Evolutionary conservation across 2,797 vertebrate genomes (phyloP).

Genomic region (Ispidina picta): DNA sequence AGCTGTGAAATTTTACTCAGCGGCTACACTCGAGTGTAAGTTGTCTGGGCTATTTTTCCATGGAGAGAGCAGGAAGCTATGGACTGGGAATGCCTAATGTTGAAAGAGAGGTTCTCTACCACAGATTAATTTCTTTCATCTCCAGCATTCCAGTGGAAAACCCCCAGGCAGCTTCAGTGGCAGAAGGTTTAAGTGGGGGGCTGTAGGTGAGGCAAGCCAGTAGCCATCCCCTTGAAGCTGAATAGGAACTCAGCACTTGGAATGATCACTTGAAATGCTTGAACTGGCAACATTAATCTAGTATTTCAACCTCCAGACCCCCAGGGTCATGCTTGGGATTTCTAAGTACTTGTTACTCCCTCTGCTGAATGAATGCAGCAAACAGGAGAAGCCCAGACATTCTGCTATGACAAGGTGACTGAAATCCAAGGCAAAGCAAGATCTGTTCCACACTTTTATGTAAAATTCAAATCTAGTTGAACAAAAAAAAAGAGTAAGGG

Average conservation of each 20-base stretch:
- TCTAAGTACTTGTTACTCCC: not conserved
- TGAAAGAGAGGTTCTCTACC: not conserved
- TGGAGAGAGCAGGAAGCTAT: not conserved
- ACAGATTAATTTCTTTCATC: not conserved
- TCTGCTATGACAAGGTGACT: not conserved
- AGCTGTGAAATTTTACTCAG: conserved; percentile 44
- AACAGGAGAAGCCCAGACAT: not conserved
- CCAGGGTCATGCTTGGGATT: not conserved
- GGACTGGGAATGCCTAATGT: not conserved
- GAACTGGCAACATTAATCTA: not conserved
- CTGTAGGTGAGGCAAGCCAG: not conserved
- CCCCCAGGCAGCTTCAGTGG: not conserved
- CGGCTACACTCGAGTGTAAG: not conserved
- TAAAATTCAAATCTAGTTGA: not conserved
- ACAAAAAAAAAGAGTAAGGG: not conserved
- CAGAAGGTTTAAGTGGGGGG: not conserved
- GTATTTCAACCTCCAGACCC: not conserved
- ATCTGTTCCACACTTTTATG: not conserved
- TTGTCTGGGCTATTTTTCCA: conserved; percentile 8
- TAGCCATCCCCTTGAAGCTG: not conserved
- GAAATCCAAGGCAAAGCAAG: not conserved
- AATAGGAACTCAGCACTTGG: not conserved
- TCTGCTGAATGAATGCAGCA: not conserved
- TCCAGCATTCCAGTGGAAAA: not conserved
- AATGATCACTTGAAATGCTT: not conserved